Evolutionary conservation across 2,888 invertebrate genomes (phyloP), one percentile per base, ranked within the genome.

Genomic region (Anoplius nigerrimus): DNA sequence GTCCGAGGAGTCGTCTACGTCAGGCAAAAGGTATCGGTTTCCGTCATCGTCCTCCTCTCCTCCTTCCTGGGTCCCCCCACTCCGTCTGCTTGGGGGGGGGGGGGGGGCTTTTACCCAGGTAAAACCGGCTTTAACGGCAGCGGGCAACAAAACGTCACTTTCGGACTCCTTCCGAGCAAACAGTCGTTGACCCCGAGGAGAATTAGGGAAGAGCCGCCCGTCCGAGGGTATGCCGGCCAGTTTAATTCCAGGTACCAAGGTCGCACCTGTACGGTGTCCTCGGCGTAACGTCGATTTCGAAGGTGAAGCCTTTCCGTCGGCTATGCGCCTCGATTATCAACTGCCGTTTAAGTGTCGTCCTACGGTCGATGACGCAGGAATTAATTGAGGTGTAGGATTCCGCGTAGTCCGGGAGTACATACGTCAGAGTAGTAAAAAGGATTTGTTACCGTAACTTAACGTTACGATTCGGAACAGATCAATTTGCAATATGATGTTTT

Each of bases 151-250:
- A 73, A 64, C 69, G 57, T 55, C 72, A 71, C 75, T 76, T 80
- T 79, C 75, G 76, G 76, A 75, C 54, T 21, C 58, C 69, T 61
- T 24, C 0, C 21, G n/a, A n/a, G 27, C 45, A 6, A 62, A 62
- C 75, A 78, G 83, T 82, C 81, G 68, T 79, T 79, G 83, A 82
- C 84, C 83, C 69, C 75, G 48, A 57, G 18, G 64, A 62, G 79
- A 76, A 80, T 80, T 82, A 74, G 79, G 76, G 78, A 81, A 77
- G 64, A 62, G 62, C 60, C 71, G 67, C 54, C 63, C 62, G 66
- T 45, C 3, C 58, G 48, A 62, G 59, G 48, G 21, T 51, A 52
- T 58, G 62, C 34, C 21, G 27, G 52, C 57, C 56, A 61, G 46
- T 67, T 66, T 57, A 60, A 67, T 69, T 62, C 69, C 46, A 60